Percentiles rank a stretch among this genome's conserved stretches.
These are phyloP conservation scores for Henricia sp. DNA, from an alignment of 53 echinoderm and acorn worm species.

Conservation along the genomic window DNA sequence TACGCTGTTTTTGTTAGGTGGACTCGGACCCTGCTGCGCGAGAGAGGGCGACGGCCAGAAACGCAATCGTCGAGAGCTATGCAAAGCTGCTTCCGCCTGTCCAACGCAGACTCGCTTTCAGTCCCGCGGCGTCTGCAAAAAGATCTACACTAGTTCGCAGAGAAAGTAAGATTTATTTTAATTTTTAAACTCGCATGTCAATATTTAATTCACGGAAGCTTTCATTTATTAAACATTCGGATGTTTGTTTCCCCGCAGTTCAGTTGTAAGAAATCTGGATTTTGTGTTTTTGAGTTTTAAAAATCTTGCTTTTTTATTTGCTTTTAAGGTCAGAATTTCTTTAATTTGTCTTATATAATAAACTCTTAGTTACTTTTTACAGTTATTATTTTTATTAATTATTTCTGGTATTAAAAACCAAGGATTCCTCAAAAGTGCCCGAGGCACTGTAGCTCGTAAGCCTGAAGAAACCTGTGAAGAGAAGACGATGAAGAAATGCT, in stretches of 20 bases:
- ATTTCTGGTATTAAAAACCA: too few species aligned
- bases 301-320: too few species aligned
- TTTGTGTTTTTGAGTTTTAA: too few species aligned
- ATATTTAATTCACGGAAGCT: not conserved
- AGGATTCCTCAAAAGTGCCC: too few species aligned
- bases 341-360: too few species aligned
- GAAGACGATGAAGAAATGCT: too few species aligned
- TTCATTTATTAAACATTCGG: not conserved
- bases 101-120: conserved; percentile 90
- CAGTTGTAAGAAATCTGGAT: too few species aligned
- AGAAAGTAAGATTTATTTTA: conserved; percentile 70
- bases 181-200: not conserved
- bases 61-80: conserved; percentile 87
- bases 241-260: not conserved
- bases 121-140: conserved; percentile 65
- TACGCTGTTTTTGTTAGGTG: not conserved
- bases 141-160: conserved; percentile 71
- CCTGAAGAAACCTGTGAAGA: too few species aligned
- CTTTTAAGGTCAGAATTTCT: too few species aligned
- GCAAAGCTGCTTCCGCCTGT: conserved; percentile 85
- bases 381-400: too few species aligned
- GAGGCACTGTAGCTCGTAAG: too few species aligned
- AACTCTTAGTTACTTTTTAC: too few species aligned
- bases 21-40: conserved; percentile 56
- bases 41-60: conserved; percentile 87